phyloP scores from a whole-genome alignment of 2,888 invertebrate genomes.

The Trichopoda pennipes region DNA sequence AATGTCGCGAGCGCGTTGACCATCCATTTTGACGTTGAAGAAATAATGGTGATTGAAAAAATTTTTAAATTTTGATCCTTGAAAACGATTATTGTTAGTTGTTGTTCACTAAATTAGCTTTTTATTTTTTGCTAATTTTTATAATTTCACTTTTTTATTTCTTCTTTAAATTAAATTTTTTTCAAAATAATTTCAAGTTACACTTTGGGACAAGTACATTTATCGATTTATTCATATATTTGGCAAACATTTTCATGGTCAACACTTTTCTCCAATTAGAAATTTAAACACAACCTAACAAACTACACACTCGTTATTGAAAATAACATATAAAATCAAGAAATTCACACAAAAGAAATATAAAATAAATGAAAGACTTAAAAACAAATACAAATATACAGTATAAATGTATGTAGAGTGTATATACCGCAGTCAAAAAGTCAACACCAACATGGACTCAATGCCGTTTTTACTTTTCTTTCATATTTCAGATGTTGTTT shows the following conservation, averaged over 20 bases:
- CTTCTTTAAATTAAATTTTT: neutral
- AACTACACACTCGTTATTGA: slow-evolving; percentile 21
- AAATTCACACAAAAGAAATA: slow-evolving; percentile 33
- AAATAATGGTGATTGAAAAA: slow-evolving; percentile 37
- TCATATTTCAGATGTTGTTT: slow-evolving; percentile 2
- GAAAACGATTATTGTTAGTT: slow-evolving; percentile 12
- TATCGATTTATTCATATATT: slow-evolving; percentile 67
- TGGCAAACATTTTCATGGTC: slow-evolving; percentile 68
- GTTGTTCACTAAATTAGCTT: slow-evolving; percentile 1
- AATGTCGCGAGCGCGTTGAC: slow-evolving; percentile 96
- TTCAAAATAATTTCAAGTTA: slow-evolving; percentile 9
- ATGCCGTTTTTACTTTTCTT: slow-evolving; percentile 15
- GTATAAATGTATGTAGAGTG: too few relatives aligned
- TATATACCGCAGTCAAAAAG: slow-evolving; percentile 31
- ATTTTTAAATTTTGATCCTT: slow-evolving; percentile 19
- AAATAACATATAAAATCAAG: slow-evolving; percentile 22
- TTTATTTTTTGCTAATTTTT: neutral
- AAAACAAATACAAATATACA: slow-evolving; percentile 28
- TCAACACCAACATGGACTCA: slow-evolving; percentile 49
- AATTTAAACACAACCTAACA: slow-evolving; percentile 27
- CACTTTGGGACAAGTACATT: slow-evolving; percentile 18
- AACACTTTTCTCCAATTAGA: slow-evolving; percentile 51
- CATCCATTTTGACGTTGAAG: slow-evolving; percentile 85
- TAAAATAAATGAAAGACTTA: slow-evolving; percentile 44
- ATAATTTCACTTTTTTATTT: slow-evolving; percentile 20